Base-by-base conservation (phyloP, 2,888 invertebrate genomes). In the Clistopyga incitator region DNA sequence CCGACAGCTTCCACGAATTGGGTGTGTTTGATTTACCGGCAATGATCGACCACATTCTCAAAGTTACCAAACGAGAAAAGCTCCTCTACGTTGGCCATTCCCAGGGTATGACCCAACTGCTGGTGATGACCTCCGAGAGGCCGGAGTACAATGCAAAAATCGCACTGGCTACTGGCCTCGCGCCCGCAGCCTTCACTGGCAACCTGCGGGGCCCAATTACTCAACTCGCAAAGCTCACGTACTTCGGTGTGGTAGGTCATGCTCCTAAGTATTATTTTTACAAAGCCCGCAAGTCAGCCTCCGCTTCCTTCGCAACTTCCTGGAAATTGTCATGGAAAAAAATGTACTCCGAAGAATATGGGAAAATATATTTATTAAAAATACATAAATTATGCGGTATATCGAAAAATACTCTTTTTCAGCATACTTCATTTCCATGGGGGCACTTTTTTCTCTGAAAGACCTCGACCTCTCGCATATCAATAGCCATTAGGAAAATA, bases 51-150 rank as follows among this genome's bases (percentile, higher is more conserved):
- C 93, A 94, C 87, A 93, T 94, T 20, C 88, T 95, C 42, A 86
- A 87, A 0, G 85, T 84, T 8, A 94, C 95, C 0, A 90, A 92
- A 3, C 90, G 91, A 20, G 77, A 90, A n/a, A 90, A 92, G 67
- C 83, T 95, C 0, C 92, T 93, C 71, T 95, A 95, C 90, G 90
- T 95, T 38, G 95, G 95, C 8, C 95, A 95, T 89, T 95, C 95
- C 1, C 95, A 95, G 90, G 95, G 95, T 38, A 93, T 94, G 20
- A 92, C 93, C 18, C 91, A 92, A 50, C 93, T 93, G 81, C 93
- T 91, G 88, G 93, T 93, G 78, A 90, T 91, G 90, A 88, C 92
- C 88, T 92, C 93, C 11, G 85, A 90, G 67, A 89, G 84, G 65
- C 92, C 93, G 11, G 87, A 89, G 11, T 93, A 93, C 84, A 93